Base-by-base conservation (phyloP, 1,140 invertebrate species). In the Macrotrachela quadricornifera region DNA sequence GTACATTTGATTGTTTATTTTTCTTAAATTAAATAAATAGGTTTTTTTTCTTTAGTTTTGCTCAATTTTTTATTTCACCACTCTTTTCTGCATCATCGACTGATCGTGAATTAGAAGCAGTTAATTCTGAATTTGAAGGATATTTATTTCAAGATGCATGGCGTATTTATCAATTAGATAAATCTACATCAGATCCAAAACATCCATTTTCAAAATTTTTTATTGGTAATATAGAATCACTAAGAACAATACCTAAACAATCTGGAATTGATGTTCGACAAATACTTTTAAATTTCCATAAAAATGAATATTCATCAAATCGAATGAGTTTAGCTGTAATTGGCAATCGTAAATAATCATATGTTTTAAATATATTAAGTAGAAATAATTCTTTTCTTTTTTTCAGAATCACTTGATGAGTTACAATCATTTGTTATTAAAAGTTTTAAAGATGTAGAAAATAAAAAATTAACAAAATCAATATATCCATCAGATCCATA, bases 121-220 rank as follows among this genome's bases (percentile, higher is more conserved):
- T 96, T 0, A 78, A 95, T 72, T 90, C 83, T 0, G 91, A 97
- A 64, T 83, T 95, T 67, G 82, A 87, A 60, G 92, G 94, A 70
- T 96, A 95, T 73, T 62, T 86, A 14, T 77, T 79, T 1, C 82
- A 76, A 60, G 88, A 96, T 71, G 68, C 74, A 0, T 92, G 87
- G 87, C 72, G 90, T 47, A 65, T 84, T 13, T 76, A 80, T 66
- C 87, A 91, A 69, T 69, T 96, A 8, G 83, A 92, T 59, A 81
- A 82, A 60, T 78, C 79, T 49, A 77, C 81, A 1, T 76, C 79
- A 0, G 75, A 81, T 59, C 71, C 77, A 0, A 69, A 73, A 42
- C 88, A 95, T 75, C 77, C 83, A 0, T 92, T 78, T 67, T 79
- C 77, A 56, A 88, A 90, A 71, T 95, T 94, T 73, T 83, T 83